Conservation (phyloP, 2,888 invertebrate species). For the Copidosoma aretas region DNA sequence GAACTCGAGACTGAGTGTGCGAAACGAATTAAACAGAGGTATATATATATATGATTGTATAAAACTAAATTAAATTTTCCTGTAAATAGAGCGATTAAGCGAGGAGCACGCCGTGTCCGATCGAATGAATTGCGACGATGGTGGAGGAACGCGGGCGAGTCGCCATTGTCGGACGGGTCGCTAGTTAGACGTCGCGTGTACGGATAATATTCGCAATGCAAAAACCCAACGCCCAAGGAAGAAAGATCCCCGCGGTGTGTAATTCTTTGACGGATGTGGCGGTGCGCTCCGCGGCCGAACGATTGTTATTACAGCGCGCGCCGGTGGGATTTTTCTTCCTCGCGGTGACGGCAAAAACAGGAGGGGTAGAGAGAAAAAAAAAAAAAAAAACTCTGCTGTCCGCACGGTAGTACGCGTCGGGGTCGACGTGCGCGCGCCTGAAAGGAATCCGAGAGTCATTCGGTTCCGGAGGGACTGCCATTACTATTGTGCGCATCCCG, state of each 20-base stretch:
- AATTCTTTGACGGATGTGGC: slow-evolving; percentile 27
- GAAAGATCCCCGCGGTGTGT: too few species aligned
- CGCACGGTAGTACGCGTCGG: neutral
- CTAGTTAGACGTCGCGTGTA: slow-evolving; percentile 3
- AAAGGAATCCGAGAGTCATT: slow-evolving; percentile 38
- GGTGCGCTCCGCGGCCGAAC: slow-evolving; percentile 26
- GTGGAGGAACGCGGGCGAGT: too few species aligned
- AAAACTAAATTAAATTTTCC: too few species aligned
- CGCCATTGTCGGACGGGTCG: neutral
- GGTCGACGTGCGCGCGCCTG: neutral
- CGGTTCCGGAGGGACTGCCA: slow-evolving; percentile 24
- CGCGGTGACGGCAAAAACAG: slow-evolving; percentile 1
- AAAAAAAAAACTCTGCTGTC: neutral
- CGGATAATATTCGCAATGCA: neutral
- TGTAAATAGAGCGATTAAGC: too few species aligned
- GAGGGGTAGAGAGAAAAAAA: slow-evolving; percentile 11
- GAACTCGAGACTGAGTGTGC: too few species aligned
- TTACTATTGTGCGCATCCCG: neutral
- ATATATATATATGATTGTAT: too few species aligned
- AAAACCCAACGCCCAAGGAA: neutral
- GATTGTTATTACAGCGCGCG: slow-evolving; percentile 32
- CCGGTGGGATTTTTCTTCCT: slow-evolving; percentile 27
- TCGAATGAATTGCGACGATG: too few species aligned
- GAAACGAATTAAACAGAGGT: too few species aligned
- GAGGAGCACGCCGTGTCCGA: too few species aligned